A percentile compares a stretch with the other conserved stretches of the same genome.
phyloP scores from a whole-genome alignment of 2,888 invertebrate species.

The Drosophila siamana region DNA sequence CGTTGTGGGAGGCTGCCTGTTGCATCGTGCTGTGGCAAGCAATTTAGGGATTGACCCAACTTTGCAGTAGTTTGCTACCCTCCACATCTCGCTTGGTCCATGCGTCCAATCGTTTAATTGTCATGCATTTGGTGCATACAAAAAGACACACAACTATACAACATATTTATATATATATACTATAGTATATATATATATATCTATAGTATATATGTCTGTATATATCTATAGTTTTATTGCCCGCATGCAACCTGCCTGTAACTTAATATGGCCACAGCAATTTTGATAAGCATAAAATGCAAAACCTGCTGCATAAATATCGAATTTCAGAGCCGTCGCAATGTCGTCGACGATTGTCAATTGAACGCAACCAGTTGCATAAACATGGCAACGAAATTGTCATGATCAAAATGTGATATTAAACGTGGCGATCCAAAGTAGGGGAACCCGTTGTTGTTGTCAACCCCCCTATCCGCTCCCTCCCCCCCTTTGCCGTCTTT shows the following conservation, averaged over 20 bases:
- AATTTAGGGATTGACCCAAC: slow-evolving; percentile 73
- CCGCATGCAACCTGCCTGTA: slow-evolving; percentile 76
- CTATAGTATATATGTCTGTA: too few species aligned
- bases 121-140: slow-evolving; percentile 80
- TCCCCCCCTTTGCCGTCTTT: not conserved
- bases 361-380: slow-evolving; percentile 82
- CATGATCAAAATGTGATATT: slow-evolving; percentile 83
- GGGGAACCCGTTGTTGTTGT: slow-evolving; percentile 34
- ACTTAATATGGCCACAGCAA: slow-evolving; percentile 74
- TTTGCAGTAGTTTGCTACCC: not conserved
- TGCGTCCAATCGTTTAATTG: slow-evolving; percentile 64
- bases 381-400: slow-evolving; percentile 83
- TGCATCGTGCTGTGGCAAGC: slow-evolving; percentile 66
- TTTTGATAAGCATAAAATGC: slow-evolving; percentile 80
- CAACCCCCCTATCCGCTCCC: slow-evolving; percentile 7
- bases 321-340: slow-evolving; percentile 79
- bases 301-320: slow-evolving; percentile 82
- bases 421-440: slow-evolving; percentile 68
- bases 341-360: slow-evolving; percentile 76
- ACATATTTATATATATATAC: not conserved
- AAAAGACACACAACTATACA: too few species aligned
- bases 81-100: not conserved
- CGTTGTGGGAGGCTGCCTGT: slow-evolving; percentile 42
- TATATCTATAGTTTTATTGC: slow-evolving; percentile 37
- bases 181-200: too few species aligned